Base-by-base conservation (phyloP, 2,113 vertebrate genomes). In the Poicephalus meyeri region DNA sequence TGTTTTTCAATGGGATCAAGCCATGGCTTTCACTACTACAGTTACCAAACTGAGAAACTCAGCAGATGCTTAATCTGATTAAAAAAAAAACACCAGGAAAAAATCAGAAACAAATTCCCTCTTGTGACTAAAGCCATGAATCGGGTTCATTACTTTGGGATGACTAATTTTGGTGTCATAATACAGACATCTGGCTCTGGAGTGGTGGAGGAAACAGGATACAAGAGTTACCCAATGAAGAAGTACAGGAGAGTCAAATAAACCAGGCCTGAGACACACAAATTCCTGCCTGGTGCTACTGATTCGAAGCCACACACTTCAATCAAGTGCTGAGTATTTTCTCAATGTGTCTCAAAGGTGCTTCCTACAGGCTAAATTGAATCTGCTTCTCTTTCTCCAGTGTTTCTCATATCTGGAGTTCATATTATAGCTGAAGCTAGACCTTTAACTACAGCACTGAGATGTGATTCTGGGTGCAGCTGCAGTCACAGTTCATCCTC, bases 171-270 rank as follows among this genome's bases (percentile, higher is more conserved):
- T 19, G 13, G 7, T 41, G n/a, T 33, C 39, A 42, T 55, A 77
- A 29, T 12, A 63, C 31, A 76, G 33, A 47, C 5, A 47, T 2
- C 3, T 33, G 31, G 25, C 26, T 76, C 44, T n/a, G 31, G 26
- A 23, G 8, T 61, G 16, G 24, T 31, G 5, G 23, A 29, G 11
- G 20, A 81, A 94, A 68, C 5, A n/a, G 37, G 37, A n/a, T 31
- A 10, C 0, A 0, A 14, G 10, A 7, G 7, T 4, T 81, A 7
- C 24, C 13, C 0, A 0, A 5, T 6, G 39, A 77, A 81, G 47
- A 20, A 35, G 11, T 18, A 61, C 44, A 64, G 29, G 7, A 60
- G 29, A 33, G 7, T 47, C 26, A 92, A 42, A 56, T 35, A 86
- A 58, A 72, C 26, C 41, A 76, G 4, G 17, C 17, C 26, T 18